A percentile compares a stretch with the other conserved stretches of the same genome.
These are phyloP conservation scores for Epinephelus fuscoguttatus DNA, from an alignment of 2,113 vertebrate genomes.

Conservation along the genomic window DNA sequence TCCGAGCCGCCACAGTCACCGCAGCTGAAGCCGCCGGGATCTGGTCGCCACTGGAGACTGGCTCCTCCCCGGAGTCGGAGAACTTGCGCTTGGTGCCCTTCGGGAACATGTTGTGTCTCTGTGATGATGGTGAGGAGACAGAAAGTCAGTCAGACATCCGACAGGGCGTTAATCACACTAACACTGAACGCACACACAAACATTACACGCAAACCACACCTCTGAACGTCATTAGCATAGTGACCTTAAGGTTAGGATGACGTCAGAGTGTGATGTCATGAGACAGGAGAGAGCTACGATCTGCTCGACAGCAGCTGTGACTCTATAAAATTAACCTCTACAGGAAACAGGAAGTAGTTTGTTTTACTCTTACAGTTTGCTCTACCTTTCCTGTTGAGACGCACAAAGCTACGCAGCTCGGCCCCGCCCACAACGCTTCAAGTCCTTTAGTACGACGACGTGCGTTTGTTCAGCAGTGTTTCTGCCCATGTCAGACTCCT, in stretches of 20 bases:
- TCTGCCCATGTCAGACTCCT: slow-evolving; percentile 86
- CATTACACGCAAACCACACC: slow-evolving; percentile 43
- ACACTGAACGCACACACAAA: slow-evolving; percentile 38
- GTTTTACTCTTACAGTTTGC: slow-evolving; percentile 81
- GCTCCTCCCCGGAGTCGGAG: slow-evolving; percentile 86
- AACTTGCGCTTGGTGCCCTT: slow-evolving; percentile 94
- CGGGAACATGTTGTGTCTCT: slow-evolving; percentile 92
- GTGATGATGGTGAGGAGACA: slow-evolving; percentile 60
- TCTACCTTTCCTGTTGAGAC: slow-evolving; percentile 85
- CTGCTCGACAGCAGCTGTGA: slow-evolving; percentile 69
- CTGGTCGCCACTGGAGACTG: slow-evolving; percentile 62
- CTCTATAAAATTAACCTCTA: slow-evolving; percentile 62
- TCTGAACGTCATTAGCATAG: slow-evolving; percentile 49
- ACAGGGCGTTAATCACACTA: slow-evolving; percentile 34
- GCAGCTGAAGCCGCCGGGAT: slow-evolving; percentile 50
- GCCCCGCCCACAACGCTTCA: slow-evolving; percentile 83
- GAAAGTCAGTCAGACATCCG: slow-evolving; percentile 43
- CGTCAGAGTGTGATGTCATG: slow-evolving; percentile 39
- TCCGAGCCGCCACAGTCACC: slow-evolving; percentile 78
- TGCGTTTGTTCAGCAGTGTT: slow-evolving; percentile 85
- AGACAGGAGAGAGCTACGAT: slow-evolving; percentile 54
- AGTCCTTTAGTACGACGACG: slow-evolving; percentile 85
- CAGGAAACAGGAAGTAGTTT: slow-evolving; percentile 67
- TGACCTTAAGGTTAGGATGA: no score
- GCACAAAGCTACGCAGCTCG: slow-evolving; percentile 84